Percentiles rank a stretch among this genome's conserved stretches.
phyloP scores from a whole-genome alignment of 2,888 invertebrate species.

The Drosophila atripex region DNA sequence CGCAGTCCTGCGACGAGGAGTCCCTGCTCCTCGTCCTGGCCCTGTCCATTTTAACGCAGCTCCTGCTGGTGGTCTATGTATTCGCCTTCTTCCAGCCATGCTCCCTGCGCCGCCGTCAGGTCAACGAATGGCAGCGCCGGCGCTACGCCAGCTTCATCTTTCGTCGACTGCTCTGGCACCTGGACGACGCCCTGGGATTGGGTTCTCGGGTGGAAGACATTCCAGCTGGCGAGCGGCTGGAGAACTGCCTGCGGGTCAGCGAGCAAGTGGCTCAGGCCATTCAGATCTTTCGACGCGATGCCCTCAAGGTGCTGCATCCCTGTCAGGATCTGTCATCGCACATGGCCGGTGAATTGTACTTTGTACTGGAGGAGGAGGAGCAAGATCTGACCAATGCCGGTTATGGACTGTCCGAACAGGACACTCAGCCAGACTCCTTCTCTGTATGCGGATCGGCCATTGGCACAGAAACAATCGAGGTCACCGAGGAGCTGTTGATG shows the following conservation, averaged over 20 bases:
- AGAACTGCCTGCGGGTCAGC: constrained; percentile 21
- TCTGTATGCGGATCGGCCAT: background rate
- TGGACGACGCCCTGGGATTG: constrained; percentile 34
- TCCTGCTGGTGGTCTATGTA: constrained; percentile 41
- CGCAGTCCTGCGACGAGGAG: constrained; percentile 13
- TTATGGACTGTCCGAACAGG: constrained; percentile 22
- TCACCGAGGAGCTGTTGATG: constrained; percentile 47
- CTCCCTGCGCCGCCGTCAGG: constrained; percentile 25
- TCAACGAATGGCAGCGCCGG: constrained; percentile 36
- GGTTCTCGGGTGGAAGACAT: background rate
- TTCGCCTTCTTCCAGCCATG: constrained; percentile 32
- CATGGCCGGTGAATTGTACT: constrained; percentile 40
- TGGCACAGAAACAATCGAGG: constrained; percentile 24
- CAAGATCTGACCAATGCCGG: constrained; percentile 36
- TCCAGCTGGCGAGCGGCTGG: constrained; percentile 18
- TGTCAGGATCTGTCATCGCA: constrained; percentile 22
- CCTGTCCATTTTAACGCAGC: constrained; percentile 36
- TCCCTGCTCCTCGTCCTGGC: constrained; percentile 40
- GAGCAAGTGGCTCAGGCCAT: constrained; percentile 35
- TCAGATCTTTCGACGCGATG: constrained; percentile 51
- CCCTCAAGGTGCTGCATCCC: constrained; percentile 49
- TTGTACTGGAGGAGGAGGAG: constrained; percentile 50
- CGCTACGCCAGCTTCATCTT: constrained; percentile 51
- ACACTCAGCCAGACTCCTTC: background rate
- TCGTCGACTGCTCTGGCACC: constrained; percentile 51